Evolutionary conservation across 2,113 vertebrate species (phyloP).

Genomic region (Recurvirostra avosetta): DNA sequence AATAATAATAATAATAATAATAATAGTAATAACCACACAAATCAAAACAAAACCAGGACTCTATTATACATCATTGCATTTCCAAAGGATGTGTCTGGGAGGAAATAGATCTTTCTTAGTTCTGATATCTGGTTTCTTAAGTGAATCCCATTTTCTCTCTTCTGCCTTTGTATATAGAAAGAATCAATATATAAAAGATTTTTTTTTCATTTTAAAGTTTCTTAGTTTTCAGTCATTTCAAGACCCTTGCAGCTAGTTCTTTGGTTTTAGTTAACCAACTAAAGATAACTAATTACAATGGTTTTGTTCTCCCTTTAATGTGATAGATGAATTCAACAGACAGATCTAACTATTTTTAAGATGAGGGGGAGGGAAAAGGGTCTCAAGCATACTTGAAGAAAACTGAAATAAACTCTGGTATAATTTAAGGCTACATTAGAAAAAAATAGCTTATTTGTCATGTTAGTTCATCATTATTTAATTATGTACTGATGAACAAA

Average conservation of each 20-base stretch:
- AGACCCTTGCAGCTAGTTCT: neutral
- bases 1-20: neutral
- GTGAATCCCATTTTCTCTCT: neutral
- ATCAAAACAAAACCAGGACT: neutral
- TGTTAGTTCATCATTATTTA: neutral
- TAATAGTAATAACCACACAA: neutral
- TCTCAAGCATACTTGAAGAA: neutral
- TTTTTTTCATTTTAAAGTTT: neutral
- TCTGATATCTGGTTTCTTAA: neutral
- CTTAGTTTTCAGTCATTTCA: neutral
- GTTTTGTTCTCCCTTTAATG: neutral
- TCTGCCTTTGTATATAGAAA: neutral
- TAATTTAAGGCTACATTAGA: neutral
- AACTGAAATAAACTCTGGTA: neutral
- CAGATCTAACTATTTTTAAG: neutral
- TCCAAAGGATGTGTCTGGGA: neutral
- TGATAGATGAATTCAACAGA: neutral
- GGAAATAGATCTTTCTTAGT: neutral
- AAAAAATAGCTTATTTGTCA: neutral
- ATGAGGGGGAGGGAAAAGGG: neutral
- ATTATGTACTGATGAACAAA: neutral
- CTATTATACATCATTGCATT: neutral
- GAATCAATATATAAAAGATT: neutral
- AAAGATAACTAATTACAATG: neutral
- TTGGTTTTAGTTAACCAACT: neutral